phyloP scores from a whole-genome alignment of 37 sponge, comb jelly and placozoan genomes.

The Spongilla lacustris region DNA sequence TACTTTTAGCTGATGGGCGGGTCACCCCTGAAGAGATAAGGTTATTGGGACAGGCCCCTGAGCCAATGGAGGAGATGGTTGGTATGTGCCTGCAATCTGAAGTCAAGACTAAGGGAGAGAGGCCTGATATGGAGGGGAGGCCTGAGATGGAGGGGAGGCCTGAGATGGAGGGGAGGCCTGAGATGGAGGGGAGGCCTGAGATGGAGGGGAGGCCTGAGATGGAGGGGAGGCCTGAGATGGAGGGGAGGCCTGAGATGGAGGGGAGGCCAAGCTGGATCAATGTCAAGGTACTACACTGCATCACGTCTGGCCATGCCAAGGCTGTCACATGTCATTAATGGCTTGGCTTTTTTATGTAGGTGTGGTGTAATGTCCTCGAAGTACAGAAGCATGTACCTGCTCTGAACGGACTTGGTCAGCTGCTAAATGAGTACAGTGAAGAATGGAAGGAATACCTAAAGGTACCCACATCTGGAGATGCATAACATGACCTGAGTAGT shows the following conservation, averaged over 20 bases:
- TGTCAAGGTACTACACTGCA: neutral
- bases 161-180: neutral
- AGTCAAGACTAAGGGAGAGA: neutral
- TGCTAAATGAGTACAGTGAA: constrained; percentile 7
- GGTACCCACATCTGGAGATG: neutral
- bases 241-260: neutral
- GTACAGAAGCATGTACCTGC: constrained; percentile 26
- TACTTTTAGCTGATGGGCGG: neutral
- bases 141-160: too few species aligned
- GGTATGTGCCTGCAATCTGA: constrained; percentile 3
- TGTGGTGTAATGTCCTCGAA: constrained; percentile 28
- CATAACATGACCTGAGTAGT: too few species aligned
- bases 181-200: neutral
- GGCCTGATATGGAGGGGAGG: neutral
- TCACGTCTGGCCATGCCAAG: too few species aligned
- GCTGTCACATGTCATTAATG: neutral
- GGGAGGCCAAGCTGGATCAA: neutral
- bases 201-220: neutral
- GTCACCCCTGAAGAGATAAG: constrained; percentile 13
- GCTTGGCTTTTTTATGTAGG: neutral
- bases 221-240: too few species aligned
- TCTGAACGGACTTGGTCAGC: neutral
- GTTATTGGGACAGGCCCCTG: constrained; percentile 4
- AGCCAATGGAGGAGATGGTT: constrained; percentile 10
- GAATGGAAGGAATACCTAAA: constrained; percentile 66